Evolutionary conservation across 2,797 vertebrate species (phyloP).

Genomic region (Tinamus major): DNA sequence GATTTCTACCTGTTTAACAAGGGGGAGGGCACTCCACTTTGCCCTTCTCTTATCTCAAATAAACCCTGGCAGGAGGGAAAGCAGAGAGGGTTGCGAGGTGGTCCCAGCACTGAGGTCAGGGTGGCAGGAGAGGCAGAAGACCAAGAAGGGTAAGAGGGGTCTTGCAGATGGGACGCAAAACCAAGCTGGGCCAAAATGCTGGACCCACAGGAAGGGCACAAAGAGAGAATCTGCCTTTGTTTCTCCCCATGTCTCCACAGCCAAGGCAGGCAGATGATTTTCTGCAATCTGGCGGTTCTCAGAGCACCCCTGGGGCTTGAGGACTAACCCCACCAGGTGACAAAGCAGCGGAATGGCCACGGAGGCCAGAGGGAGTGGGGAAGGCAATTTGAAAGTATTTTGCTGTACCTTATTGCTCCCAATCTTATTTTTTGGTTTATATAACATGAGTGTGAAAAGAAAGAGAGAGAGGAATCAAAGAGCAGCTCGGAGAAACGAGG

Average conservation of each 20-base stretch:
- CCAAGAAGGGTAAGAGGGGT: neutral
- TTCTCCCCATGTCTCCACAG: neutral
- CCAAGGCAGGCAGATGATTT: neutral
- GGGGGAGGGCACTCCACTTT: neutral
- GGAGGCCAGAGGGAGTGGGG: accelerated
- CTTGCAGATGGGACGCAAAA: neutral
- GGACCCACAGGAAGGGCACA: neutral
- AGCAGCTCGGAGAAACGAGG: slow-evolving; percentile 29
- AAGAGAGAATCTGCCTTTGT: too few relatives aligned
- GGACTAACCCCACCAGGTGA: neutral
- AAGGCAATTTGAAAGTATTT: neutral
- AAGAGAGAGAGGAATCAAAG: neutral
- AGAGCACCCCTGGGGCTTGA: too few relatives aligned
- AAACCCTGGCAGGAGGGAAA: neutral
- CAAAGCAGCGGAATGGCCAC: neutral
- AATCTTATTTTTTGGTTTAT: neutral
- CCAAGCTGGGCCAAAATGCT: neutral
- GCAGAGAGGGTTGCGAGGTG: neutral
- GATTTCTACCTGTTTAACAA: neutral
- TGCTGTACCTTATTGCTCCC: neutral
- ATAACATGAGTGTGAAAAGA: accelerated
- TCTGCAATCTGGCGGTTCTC: too few relatives aligned
- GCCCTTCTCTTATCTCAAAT: neutral
- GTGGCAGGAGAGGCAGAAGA: neutral
- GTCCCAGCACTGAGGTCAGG: neutral